These are phyloP conservation scores for Sterrhoptilus dennistouni DNA, from an alignment of 2,113 vertebrate species.

Conservation along the genomic window DNA sequence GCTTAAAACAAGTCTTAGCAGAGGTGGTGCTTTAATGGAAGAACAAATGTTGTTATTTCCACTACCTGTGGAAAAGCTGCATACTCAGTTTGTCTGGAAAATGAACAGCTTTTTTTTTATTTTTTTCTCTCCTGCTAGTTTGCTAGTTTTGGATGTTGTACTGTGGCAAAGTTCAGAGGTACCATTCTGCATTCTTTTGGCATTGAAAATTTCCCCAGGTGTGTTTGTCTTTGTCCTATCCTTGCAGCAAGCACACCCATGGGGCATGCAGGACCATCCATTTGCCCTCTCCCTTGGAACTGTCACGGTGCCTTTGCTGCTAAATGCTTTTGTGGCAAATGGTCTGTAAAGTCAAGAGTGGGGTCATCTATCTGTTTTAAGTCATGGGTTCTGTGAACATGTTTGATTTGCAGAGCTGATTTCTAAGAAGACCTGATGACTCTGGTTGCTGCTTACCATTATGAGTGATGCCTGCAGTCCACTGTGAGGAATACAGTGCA, in stretches of 20 bases:
- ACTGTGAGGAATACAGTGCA: neutral
- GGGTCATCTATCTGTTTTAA: neutral
- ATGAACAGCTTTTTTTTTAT: neutral
- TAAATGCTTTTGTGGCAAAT: neutral
- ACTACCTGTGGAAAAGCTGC: neutral
- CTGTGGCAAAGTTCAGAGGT: neutral
- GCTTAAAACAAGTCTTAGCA: neutral
- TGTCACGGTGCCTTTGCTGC: neutral
- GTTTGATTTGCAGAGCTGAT: neutral
- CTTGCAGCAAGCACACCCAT: rapidly evolving
- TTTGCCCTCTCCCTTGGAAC: neutral
- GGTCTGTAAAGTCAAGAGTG: neutral
- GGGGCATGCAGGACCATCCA: rapidly evolving
- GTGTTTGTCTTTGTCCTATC: neutral
- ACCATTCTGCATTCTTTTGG: neutral
- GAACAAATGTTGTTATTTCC: neutral
- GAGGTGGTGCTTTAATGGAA: neutral
- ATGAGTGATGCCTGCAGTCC: neutral
- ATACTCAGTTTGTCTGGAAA: neutral
- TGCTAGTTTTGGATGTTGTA: neutral
- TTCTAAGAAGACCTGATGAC: neutral
- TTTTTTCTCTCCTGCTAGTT: neutral
- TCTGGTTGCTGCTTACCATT: neutral
- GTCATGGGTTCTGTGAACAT: neutral
- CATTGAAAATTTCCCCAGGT: neutral